These are phyloP conservation scores for Callorhinus ursinus DNA, from an alignment of 2,113 vertebrate genomes.

Conservation along the genomic window DNA sequence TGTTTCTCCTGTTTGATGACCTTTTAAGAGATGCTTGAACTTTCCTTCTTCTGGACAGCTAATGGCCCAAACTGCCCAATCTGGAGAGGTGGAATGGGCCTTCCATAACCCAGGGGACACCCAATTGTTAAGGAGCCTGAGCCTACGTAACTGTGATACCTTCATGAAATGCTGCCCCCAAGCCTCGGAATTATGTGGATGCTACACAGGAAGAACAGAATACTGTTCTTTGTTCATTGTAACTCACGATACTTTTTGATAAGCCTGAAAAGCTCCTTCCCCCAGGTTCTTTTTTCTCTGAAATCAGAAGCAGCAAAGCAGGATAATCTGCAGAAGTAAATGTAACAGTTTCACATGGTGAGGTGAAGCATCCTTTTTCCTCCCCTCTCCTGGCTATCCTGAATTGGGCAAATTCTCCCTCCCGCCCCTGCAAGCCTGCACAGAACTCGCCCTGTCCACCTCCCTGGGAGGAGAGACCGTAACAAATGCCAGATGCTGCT, in stretches of 20 bases:
- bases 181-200: neutral
- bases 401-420: neutral
- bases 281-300: neutral
- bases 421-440: neutral
- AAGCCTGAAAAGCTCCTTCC: neutral
- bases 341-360: neutral
- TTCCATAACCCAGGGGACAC: neutral
- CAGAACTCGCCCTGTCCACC: neutral
- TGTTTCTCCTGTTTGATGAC: constrained; percentile 45
- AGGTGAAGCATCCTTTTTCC: neutral
- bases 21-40: constrained; percentile 52
- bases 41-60: neutral
- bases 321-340: neutral
- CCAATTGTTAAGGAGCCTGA: neutral
- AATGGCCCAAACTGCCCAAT: neutral
- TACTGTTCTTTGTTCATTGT: constrained; percentile 15
- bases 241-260: neutral
- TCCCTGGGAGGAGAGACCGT: neutral
- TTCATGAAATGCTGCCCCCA: neutral
- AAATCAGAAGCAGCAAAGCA: neutral
- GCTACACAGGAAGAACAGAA: neutral
- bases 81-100: neutral
- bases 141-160: neutral
- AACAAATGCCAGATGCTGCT: neutral
- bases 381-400: neutral